Evolutionary conservation across 2,797 vertebrate species (phyloP).

Genomic region (Forpus xanthops): DNA sequence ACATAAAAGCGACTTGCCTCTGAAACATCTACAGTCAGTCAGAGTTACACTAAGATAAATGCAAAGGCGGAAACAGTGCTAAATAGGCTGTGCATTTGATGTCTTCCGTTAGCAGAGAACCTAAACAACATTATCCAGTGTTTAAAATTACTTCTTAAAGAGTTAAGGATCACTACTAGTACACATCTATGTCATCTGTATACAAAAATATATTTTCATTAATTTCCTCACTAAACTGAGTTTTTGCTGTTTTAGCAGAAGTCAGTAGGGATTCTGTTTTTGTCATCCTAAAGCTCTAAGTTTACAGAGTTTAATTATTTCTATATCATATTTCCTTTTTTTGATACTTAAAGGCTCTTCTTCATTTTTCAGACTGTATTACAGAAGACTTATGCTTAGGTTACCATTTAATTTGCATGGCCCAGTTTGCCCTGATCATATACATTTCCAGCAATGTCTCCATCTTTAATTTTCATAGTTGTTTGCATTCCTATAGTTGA

Average conservation of each 20-base stretch:
- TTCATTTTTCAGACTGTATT: background rate
- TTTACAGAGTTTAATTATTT: background rate
- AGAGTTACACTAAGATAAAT: constrained; percentile 40
- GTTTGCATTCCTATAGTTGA: background rate
- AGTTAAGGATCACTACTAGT: background rate
- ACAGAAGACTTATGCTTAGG: background rate
- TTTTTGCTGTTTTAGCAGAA: background rate
- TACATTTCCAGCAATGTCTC: background rate
- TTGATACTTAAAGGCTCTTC: background rate
- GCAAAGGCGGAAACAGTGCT: constrained; percentile 14
- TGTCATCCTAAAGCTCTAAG: background rate
- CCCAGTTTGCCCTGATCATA: background rate
- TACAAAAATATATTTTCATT: background rate
- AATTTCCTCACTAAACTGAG: background rate
- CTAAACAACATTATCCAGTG: background rate
- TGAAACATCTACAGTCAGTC: constrained; percentile 66
- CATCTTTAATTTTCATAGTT: background rate
- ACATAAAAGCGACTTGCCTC: constrained; percentile 67
- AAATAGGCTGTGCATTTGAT: constrained; percentile 9
- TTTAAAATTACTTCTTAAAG: constrained; percentile 32
- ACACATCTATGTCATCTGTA: background rate
- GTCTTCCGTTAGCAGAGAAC: constrained; percentile 3
- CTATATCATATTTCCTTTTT: background rate
- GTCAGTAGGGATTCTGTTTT: background rate
- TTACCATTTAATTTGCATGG: background rate